These are phyloP conservation scores for Sphecodes monilicornis DNA, from an alignment of 2,888 invertebrate species.

Conservation along the genomic window DNA sequence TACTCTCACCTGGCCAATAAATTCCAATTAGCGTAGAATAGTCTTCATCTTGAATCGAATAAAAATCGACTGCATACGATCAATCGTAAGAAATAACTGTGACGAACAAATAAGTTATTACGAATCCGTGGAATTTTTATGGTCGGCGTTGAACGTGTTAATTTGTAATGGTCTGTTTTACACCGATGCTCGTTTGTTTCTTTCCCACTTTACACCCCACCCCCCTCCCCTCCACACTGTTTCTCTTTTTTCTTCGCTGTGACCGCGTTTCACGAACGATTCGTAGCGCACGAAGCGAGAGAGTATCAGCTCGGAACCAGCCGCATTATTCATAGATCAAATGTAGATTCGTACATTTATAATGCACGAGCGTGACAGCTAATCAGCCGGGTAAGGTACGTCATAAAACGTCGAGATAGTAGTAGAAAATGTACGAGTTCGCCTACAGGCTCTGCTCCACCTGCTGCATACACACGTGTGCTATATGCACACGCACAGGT, in stretches of 20 bases:
- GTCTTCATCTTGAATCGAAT: background rate
- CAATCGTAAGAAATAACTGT: no score
- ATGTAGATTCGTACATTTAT: slow-evolving; percentile 73
- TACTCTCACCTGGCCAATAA: background rate
- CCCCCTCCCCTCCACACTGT: background rate
- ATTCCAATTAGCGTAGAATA: background rate
- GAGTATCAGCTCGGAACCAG: slow-evolving; percentile 58
- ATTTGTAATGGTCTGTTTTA: background rate
- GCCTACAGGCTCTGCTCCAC: slow-evolving; percentile 29
- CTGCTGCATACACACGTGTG: background rate
- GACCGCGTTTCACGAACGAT: slow-evolving; percentile 51
- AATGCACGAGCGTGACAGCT: slow-evolving; percentile 75
- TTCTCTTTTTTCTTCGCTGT: background rate
- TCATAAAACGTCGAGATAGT: slow-evolving; percentile 74
- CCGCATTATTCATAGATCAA: slow-evolving; percentile 74
- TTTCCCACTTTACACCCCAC: background rate
- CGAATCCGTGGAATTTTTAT: background rate
- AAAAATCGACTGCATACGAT: background rate
- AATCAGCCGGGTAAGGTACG: slow-evolving; percentile 73
- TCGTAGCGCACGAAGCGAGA: slow-evolving; percentile 56
- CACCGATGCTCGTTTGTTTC: background rate
- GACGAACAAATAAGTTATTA: background rate
- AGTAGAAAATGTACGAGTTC: slow-evolving; percentile 64
- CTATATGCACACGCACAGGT: background rate
- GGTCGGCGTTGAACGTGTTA: background rate